A percentile compares a stretch with the other conserved stretches of the same genome.
Conservation (phyloP, 2,888 invertebrate species). For the Sarcophaga carnaria region DNA sequence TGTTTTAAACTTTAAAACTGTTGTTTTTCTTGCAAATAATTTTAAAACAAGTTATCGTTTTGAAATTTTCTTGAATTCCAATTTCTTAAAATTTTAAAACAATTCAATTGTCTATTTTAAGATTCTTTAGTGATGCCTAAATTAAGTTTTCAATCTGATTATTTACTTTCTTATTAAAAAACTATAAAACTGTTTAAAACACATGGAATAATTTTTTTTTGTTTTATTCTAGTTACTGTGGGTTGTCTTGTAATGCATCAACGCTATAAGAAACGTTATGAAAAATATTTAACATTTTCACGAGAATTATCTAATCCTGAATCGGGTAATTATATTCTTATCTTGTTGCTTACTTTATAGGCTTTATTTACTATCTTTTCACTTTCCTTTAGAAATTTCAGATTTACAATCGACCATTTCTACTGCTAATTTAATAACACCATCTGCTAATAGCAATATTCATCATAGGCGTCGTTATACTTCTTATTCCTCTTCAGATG, state of each 20-base stretch:
- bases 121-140: slow-evolving; percentile 75
- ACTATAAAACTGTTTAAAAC: not conserved
- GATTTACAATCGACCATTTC: slow-evolving; percentile 79
- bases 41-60: slow-evolving; percentile 53
- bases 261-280: slow-evolving; percentile 88
- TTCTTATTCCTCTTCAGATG: slow-evolving; percentile 79
- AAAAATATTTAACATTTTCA: slow-evolving; percentile 85
- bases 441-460: slow-evolving; percentile 70
- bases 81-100: not conserved
- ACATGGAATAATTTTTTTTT: not conserved
- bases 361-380: not conserved
- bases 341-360: not conserved
- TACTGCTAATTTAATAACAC: slow-evolving; percentile 78
- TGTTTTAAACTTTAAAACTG: not conserved
- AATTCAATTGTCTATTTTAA: slow-evolving; percentile 19
- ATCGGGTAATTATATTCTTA: slow-evolving; percentile 74
- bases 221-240: slow-evolving; percentile 85
- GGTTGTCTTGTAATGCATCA: slow-evolving; percentile 92
- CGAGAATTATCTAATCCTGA: slow-evolving; percentile 84
- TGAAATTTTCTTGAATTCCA: not conserved
- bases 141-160: slow-evolving; percentile 81
- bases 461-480: slow-evolving; percentile 75
- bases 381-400: slow-evolving; percentile 71
- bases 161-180: not conserved
- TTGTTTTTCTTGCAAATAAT: not conserved